These are phyloP conservation scores for Tapirus indicus DNA, from an alignment of 2,797 vertebrate species.

Conservation along the genomic window DNA sequence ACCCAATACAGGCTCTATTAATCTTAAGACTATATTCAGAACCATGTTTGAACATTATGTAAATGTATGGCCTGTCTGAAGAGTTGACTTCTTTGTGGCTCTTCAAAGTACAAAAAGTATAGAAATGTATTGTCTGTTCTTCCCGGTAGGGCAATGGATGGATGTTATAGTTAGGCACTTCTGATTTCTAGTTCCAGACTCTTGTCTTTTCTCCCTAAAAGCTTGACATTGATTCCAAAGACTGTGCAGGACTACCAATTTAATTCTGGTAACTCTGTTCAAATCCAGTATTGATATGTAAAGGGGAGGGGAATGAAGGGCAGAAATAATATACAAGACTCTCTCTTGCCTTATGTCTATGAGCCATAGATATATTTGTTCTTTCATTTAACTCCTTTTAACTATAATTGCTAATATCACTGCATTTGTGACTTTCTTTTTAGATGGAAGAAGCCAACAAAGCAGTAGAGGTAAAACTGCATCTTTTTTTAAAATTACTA, in stretches of 20 bases:
- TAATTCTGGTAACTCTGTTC: neutral
- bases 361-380: neutral
- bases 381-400: neutral
- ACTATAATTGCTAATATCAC: neutral
- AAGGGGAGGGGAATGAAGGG: neutral
- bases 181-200: neutral
- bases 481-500: neutral
- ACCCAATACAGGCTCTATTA: neutral
- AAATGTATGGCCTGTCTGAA: neutral
- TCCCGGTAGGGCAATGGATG: neutral
- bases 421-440: constrained; percentile 75
- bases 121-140: neutral
- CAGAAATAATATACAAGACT: neutral
- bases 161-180: neutral
- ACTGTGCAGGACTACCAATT: neutral
- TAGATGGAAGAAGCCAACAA: constrained; percentile 91
- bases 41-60: neutral
- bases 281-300: neutral
- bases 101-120: neutral
- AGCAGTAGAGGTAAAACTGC: constrained; percentile 89
- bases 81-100: neutral
- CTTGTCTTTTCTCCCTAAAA: neutral
- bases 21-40: neutral
- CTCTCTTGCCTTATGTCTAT: neutral
- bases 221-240: neutral